These are phyloP conservation scores for Crotalus horridus DNA, from an alignment of 2,113 vertebrate species.

Conservation along the genomic window DNA sequence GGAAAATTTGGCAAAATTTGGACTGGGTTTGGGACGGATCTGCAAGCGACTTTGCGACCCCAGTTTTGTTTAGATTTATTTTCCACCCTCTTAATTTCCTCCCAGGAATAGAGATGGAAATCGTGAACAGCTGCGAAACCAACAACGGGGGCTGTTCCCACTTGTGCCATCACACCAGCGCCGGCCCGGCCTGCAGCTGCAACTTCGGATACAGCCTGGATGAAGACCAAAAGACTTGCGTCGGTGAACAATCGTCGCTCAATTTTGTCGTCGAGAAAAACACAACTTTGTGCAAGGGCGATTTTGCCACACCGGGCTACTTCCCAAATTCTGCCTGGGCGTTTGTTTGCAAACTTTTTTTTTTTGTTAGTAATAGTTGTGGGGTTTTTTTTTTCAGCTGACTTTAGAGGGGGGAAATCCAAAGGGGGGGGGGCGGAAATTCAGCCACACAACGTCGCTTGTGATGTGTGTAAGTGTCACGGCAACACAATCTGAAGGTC, in stretches of 20 bases:
- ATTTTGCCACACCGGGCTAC: background rate
- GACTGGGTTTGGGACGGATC: background rate
- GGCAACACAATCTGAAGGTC: background rate
- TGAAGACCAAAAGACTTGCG: constrained; percentile 82
- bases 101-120: constrained; percentile 95
- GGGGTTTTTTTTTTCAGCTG: no score
- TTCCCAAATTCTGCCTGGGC: background rate
- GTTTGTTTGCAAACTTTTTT: background rate
- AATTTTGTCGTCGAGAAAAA: no score
- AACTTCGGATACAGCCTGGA: constrained; percentile 80
- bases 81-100: background rate
- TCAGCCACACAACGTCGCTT: no score
- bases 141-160: constrained; percentile 89
- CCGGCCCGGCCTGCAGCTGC: constrained; percentile 82
- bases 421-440: no score
- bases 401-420: no score
- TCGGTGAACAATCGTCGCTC: constrained; percentile 63
- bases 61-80: background rate
- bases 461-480: no score
- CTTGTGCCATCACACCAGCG: constrained; percentile 81
- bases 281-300: background rate
- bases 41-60: background rate
- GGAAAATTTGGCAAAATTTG: background rate
- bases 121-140: constrained; percentile 90
- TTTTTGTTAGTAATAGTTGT: no score